phyloP scores from a whole-genome alignment of 2,797 vertebrate genomes.

The Triplophysa bombifrons region DNA sequence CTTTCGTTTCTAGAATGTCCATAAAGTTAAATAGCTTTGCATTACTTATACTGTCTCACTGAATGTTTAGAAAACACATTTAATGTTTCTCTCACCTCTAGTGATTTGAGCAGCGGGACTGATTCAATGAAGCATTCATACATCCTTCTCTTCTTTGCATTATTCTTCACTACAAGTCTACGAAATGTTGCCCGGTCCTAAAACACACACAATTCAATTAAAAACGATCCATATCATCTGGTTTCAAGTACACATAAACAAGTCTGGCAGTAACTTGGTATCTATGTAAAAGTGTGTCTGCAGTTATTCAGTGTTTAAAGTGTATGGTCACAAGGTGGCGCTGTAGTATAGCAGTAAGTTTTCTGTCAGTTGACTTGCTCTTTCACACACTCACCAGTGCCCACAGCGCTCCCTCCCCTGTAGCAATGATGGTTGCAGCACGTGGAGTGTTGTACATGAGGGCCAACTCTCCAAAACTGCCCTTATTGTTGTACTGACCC shows the following conservation, averaged over 20 bases:
- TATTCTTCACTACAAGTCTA: conserved; percentile 97
- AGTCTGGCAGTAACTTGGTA: background rate
- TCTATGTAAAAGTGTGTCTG: background rate
- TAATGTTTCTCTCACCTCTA: conserved; percentile 83
- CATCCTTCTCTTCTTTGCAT: conserved; percentile 93
- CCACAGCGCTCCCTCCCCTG: conserved; percentile 91
- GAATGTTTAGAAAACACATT: background rate
- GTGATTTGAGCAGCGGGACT: conserved; percentile 93
- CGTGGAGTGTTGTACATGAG: conserved; percentile 98
- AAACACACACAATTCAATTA: conserved; percentile 13
- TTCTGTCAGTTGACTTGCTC: background rate
- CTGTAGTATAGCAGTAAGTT: conserved; percentile 44
- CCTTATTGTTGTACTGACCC: conserved; percentile 91
- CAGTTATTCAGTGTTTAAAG: conserved; percentile 15
- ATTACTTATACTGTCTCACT: background rate
- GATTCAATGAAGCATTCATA: conserved; percentile 96
- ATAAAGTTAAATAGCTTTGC: background rate
- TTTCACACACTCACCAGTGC: conserved; percentile 85
- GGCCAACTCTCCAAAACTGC: conserved; percentile 96
- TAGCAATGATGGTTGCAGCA: conserved; percentile 93
- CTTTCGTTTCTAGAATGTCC: no score
- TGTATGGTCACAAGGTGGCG: conserved; percentile 65
- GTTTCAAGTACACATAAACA: background rate
- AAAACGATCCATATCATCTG: background rate
- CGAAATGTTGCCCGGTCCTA: conserved; percentile 97